phyloP scores from a whole-genome alignment of 2,888 invertebrate species.

The Callyntrura sp. region DNA sequence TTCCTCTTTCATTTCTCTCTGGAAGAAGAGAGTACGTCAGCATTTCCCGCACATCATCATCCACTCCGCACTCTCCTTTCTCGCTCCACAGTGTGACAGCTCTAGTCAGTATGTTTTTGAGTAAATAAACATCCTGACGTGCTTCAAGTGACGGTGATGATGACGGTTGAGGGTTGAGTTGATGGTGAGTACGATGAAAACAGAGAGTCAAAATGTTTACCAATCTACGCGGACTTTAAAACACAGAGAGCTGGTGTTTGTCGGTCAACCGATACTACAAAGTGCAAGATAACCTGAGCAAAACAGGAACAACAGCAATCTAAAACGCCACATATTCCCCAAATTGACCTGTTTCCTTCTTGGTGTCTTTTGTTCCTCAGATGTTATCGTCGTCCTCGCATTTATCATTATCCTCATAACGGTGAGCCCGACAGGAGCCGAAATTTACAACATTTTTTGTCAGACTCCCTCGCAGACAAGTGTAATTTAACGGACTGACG shows the following conservation, averaged over 20 bases:
- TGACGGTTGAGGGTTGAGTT: constrained; percentile 2
- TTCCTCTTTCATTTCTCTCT: neutral
- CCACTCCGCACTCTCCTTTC: neutral
- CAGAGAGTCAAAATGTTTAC: neutral
- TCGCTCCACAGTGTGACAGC: neutral
- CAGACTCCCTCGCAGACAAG: constrained; percentile 1
- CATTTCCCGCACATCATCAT: neutral
- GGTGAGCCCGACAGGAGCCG: neutral
- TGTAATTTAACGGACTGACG: constrained; percentile 15
- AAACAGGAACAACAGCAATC: too few relatives aligned
- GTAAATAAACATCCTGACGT: constrained; percentile 46
- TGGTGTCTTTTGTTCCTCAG: too few relatives aligned
- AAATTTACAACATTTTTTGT: constrained; percentile 9
- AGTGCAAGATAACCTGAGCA: too few relatives aligned
- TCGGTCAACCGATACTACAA: neutral
- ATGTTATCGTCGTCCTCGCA: neutral
- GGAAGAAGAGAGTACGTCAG: neutral
- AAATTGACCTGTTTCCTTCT: too few relatives aligned
- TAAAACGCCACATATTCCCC: too few relatives aligned
- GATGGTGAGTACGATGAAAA: neutral
- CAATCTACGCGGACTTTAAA: neutral
- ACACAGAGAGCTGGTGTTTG: too few relatives aligned
- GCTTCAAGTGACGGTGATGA: constrained; percentile 13
- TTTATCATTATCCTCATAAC: neutral
- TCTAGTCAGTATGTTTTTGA: constrained; percentile 12